Evolutionary conservation across 2,797 vertebrate genomes (phyloP).

Genomic region (Hippocampus kuda): DNA sequence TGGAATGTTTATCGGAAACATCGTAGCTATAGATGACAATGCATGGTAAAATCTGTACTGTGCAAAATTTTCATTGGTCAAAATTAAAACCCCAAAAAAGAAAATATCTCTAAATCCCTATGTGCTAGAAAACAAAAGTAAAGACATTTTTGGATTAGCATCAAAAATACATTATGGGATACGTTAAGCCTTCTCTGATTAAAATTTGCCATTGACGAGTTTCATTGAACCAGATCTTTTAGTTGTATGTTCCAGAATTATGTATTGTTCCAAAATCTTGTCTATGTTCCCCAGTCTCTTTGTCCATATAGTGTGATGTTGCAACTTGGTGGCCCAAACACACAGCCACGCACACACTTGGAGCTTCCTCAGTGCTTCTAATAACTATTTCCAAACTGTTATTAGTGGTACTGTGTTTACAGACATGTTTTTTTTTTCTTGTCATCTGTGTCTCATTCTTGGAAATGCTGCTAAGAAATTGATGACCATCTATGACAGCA

Average conservation of each 20-base stretch:
- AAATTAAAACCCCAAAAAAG: neutral
- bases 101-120: no score
- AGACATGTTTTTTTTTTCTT: neutral
- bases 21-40: no score
- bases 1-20: neutral
- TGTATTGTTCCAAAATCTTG: neutral
- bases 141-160: no score
- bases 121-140: no score
- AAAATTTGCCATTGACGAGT: no score
- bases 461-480: neutral
- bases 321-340: neutral
- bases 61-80: no score
- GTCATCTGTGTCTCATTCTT: neutral
- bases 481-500: neutral
- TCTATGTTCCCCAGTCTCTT: neutral
- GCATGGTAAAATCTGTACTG: no score
- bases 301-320: slow-evolving; percentile 3
- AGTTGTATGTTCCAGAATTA: neutral
- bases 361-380: neutral
- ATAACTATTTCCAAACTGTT: neutral
- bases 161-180: no score
- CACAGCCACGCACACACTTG: neutral
- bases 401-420: neutral
- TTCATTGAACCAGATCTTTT: neutral
- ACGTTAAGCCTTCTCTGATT: no score